Evolutionary conservation across 2,113 vertebrate genomes (phyloP).

Genomic region (Lycaon pictus): DNA sequence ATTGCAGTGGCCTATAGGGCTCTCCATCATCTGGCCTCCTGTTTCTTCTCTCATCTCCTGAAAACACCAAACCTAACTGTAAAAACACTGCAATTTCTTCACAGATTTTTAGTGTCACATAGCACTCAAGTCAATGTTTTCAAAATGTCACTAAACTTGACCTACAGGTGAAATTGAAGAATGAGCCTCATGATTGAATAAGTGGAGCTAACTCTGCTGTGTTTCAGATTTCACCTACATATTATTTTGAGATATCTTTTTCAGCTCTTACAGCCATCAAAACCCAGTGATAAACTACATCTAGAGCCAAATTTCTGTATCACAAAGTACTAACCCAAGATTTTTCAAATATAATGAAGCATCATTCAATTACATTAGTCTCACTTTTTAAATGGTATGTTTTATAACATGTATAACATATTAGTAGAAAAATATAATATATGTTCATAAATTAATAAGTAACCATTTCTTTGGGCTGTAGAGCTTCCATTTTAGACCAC

Average conservation of each 20-base stretch:
- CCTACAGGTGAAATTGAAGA: not conserved
- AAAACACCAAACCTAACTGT: not conserved
- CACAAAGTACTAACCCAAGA: not conserved
- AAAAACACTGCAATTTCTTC: not conserved
- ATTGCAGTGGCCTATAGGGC: accelerated
- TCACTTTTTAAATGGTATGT: not conserved
- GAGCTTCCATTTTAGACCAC: not conserved
- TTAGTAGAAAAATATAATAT: not conserved
- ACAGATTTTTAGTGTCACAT: not conserved
- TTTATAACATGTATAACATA: not conserved
- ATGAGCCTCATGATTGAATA: not conserved
- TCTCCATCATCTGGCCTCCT: not conserved
- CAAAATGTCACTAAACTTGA: not conserved
- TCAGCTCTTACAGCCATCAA: not conserved
- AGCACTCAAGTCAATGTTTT: not conserved
- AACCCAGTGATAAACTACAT: not conserved
- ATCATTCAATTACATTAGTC: not conserved
- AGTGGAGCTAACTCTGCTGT: not conserved
- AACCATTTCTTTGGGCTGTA: not conserved
- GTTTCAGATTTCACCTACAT: not conserved
- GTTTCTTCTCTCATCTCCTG: not conserved
- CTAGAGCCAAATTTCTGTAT: not conserved
- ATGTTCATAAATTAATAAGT: not conserved
- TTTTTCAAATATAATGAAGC: not conserved
- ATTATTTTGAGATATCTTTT: not conserved